Percentiles rank a stretch among this genome's conserved stretches.
These are phyloP conservation scores for Mellivora capensis DNA, from an alignment of 2,113 vertebrate species.

Conservation along the genomic window DNA sequence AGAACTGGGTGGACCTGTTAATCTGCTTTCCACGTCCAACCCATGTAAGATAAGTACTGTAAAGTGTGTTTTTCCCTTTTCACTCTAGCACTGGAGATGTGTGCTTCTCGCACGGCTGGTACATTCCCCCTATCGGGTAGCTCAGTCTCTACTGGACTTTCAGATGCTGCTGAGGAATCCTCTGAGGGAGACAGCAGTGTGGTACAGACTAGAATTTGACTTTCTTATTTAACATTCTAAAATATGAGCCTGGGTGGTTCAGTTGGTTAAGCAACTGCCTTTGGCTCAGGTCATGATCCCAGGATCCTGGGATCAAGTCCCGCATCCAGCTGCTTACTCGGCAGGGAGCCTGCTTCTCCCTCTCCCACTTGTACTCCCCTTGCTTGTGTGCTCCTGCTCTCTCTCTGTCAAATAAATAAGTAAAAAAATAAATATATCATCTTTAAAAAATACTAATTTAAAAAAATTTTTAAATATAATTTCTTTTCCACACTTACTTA, in stretches of 20 bases:
- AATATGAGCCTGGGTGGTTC: background rate
- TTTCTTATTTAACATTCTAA: background rate
- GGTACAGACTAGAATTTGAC: background rate
- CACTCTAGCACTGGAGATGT: too few relatives aligned
- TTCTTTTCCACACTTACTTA: background rate
- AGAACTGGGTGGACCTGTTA: background rate
- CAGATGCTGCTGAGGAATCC: too few relatives aligned
- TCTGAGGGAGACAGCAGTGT: background rate
- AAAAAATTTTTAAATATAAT: background rate
- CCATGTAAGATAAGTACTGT: background rate
- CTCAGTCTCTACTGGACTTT: background rate
- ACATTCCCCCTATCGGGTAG: accelerated
- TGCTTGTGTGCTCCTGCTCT: too few relatives aligned
- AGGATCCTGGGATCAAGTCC: too few relatives aligned
- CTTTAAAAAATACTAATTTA: too few relatives aligned
- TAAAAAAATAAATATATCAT: too few relatives aligned
- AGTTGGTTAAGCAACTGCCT: too few relatives aligned
- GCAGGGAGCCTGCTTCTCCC: too few relatives aligned
- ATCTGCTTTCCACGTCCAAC: background rate
- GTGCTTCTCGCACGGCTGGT: background rate
- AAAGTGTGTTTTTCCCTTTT: background rate
- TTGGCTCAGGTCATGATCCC: too few relatives aligned
- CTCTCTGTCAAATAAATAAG: too few relatives aligned
- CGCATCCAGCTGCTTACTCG: too few relatives aligned
- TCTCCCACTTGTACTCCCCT: too few relatives aligned